These are phyloP conservation scores for Microplitis manilae DNA, from an alignment of 2,888 invertebrate species.

Conservation along the genomic window DNA sequence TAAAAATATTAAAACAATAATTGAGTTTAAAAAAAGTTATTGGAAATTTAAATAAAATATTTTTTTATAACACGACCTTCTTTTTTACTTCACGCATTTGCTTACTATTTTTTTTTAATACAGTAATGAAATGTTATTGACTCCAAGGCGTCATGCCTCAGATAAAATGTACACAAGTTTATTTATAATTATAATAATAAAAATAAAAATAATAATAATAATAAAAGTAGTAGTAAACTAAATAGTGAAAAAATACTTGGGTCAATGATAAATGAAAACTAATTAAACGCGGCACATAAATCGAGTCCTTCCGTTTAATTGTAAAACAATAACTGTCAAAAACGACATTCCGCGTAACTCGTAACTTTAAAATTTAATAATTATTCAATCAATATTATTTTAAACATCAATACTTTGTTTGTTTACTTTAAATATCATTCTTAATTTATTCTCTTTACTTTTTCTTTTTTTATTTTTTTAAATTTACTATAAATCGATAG, in stretches of 20 bases:
- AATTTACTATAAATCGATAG: background rate
- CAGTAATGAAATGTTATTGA: slow-evolving; percentile 70
- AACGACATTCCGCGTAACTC: slow-evolving; percentile 14
- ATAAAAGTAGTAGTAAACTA: background rate
- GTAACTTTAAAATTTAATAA: slow-evolving; percentile 11
- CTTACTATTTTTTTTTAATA: slow-evolving; percentile 52
- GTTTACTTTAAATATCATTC: background rate
- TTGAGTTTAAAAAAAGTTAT: background rate
- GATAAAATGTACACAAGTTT: slow-evolving; percentile 52
- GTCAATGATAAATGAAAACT: background rate
- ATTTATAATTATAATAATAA: slow-evolving; percentile 38
- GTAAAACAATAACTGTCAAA: slow-evolving; percentile 8
- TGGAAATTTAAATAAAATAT: background rate
- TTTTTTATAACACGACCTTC: slow-evolving; percentile 42
- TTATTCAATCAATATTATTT: background rate
- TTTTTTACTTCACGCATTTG: slow-evolving; percentile 45
- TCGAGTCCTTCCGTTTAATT: slow-evolving; percentile 10
- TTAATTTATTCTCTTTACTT: background rate
- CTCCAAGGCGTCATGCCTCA: slow-evolving; percentile 65
- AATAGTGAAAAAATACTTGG: slow-evolving; percentile 9
- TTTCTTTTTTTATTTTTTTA: background rate
- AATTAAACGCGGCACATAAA: slow-evolving; percentile 8
- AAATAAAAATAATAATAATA: slow-evolving; percentile 22
- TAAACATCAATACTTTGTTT: slow-evolving; percentile 10
- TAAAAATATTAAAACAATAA: background rate